Evolutionary conservation across 2,797 vertebrate genomes (phyloP).

Genomic region (Hozukius guyotensis): DNA sequence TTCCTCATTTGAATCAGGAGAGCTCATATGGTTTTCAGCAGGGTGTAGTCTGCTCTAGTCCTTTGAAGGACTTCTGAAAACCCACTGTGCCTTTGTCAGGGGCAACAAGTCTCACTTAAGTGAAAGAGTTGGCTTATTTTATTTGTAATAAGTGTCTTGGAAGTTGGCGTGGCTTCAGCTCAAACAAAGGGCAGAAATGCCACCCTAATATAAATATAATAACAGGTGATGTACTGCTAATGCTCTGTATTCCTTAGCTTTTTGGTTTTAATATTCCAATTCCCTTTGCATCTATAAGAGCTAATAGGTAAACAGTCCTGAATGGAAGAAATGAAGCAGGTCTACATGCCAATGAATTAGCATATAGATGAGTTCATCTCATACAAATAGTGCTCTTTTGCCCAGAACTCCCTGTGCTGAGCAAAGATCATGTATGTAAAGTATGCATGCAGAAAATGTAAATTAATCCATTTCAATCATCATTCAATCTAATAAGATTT

Average conservation of each 20-base stretch:
- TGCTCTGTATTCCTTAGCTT: slow-evolving; percentile 78
- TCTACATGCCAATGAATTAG: slow-evolving; percentile 96
- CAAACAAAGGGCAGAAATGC: slow-evolving; percentile 80
- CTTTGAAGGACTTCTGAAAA: slow-evolving; percentile 52
- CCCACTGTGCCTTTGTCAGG: slow-evolving; percentile 37
- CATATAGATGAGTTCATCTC: slow-evolving; percentile 99
- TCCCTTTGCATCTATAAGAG: slow-evolving; percentile 85
- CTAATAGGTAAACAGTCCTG: slow-evolving; percentile 96
- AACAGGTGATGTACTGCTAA: slow-evolving; percentile 82
- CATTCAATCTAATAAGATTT: slow-evolving; percentile 84
- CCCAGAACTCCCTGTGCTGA: slow-evolving; percentile 91
- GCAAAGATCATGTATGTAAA: slow-evolving; percentile 88
- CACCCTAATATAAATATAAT: slow-evolving; percentile 80
- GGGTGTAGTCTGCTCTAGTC: slow-evolving; percentile 19
- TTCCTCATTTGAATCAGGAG: slow-evolving; percentile 41
- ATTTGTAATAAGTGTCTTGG: slow-evolving; percentile 61
- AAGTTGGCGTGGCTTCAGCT: slow-evolving; percentile 65
- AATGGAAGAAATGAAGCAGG: slow-evolving; percentile 94
- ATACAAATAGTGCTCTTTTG: slow-evolving; percentile 95
- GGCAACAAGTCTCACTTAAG: slow-evolving; percentile 70
- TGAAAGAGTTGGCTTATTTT: slow-evolving; percentile 67
- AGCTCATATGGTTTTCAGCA: slow-evolving; percentile 32
- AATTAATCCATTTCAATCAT: slow-evolving; percentile 88
- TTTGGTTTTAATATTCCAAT: slow-evolving; percentile 83
- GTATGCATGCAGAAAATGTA: slow-evolving; percentile 86